phyloP scores from a whole-genome alignment of 2,888 invertebrate species.

The Monopis laevigella region DNA sequence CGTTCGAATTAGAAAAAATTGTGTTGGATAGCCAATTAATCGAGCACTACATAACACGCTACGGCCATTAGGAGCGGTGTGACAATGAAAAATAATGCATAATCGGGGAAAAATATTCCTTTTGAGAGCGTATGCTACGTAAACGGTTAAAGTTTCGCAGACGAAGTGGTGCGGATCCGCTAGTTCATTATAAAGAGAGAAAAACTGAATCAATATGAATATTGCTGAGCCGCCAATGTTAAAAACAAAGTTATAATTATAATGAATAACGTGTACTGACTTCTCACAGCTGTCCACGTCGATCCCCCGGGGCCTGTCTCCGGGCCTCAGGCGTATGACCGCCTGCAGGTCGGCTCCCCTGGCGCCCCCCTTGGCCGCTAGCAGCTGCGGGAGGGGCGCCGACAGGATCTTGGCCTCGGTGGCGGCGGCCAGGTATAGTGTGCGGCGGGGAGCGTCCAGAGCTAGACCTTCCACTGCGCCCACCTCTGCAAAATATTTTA shows the following conservation, averaged over 20 bases:
- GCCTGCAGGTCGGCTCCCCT: constrained; percentile 38
- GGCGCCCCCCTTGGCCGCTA: constrained; percentile 18
- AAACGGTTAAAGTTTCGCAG: no score
- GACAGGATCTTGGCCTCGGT: constrained; percentile 68
- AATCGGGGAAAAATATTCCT: no score
- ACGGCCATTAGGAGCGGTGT: no score
- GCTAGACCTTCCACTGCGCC: constrained; percentile 90
- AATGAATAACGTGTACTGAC: constrained; percentile 26
- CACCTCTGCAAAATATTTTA: constrained; percentile 71
- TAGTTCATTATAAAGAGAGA: no score
- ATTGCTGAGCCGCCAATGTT: background rate
- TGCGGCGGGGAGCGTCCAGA: constrained; percentile 73
- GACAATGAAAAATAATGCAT: no score
- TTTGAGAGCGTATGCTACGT: no score
- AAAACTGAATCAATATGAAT: no score
- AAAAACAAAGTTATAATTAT: background rate
- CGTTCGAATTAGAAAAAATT: no score
- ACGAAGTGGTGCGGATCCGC: no score
- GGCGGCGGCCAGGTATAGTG: constrained; percentile 88
- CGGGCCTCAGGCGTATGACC: constrained; percentile 71
- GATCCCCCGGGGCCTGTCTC: constrained; percentile 86
- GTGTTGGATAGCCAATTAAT: no score
- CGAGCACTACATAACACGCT: no score
- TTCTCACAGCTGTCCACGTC: constrained; percentile 83
- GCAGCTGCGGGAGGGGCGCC: constrained; percentile 22